These are phyloP conservation scores for Campopleginae sp. DNA, from an alignment of 2,888 invertebrate genomes.

Conservation along the genomic window DNA sequence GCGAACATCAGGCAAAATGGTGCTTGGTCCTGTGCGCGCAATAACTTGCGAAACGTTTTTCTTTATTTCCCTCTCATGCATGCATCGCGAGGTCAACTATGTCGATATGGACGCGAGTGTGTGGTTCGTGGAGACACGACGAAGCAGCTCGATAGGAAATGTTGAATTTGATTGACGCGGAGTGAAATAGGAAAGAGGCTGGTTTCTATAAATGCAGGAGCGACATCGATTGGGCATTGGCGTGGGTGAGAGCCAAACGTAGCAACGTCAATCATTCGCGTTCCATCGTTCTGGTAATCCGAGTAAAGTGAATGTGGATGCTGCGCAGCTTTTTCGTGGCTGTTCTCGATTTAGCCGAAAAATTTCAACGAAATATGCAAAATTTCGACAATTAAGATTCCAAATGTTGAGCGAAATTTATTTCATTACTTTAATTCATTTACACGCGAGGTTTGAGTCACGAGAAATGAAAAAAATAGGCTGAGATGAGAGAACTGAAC, in stretches of 20 bases:
- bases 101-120: background rate
- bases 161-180: slow-evolving; percentile 60
- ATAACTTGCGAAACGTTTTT: slow-evolving; percentile 12
- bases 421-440: slow-evolving; percentile 42
- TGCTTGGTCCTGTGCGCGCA: slow-evolving; percentile 1
- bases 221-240: slow-evolving; percentile 56
- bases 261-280: slow-evolving; percentile 51
- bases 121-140: background rate
- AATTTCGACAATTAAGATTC: slow-evolving; percentile 8
- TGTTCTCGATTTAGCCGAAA: background rate
- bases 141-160: slow-evolving; percentile 30
- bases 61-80: slow-evolving; percentile 30
- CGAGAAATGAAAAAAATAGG: slow-evolving; percentile 14
- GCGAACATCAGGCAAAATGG: slow-evolving; percentile 26
- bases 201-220: slow-evolving; percentile 50
- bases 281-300: slow-evolving; percentile 36
- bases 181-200: slow-evolving; percentile 31
- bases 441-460: slow-evolving; percentile 26
- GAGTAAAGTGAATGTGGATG: background rate
- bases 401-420: background rate
- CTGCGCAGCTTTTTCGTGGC: background rate
- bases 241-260: slow-evolving; percentile 42
- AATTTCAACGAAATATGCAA: slow-evolving; percentile 1
- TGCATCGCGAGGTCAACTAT: background rate
- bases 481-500: background rate